phyloP scores from a whole-genome alignment of 2,888 invertebrate species.

The Allacma fusca region DNA sequence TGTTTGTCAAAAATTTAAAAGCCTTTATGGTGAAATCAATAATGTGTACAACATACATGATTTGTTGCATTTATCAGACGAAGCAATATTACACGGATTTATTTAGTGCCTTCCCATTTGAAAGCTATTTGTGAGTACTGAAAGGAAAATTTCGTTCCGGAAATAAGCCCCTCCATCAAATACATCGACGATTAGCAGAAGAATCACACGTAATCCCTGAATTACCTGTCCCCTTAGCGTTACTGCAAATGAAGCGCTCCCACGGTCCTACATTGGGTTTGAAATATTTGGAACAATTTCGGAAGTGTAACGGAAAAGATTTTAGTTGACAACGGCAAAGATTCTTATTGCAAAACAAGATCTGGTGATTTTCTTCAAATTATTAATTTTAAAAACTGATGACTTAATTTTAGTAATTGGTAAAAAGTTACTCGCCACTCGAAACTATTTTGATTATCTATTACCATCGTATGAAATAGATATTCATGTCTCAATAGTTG shows the following conservation, averaged over 20 bases:
- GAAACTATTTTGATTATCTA: slow-evolving; percentile 11
- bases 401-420: not conserved
- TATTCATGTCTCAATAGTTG: no score
- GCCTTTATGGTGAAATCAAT: no score
- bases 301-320: not conserved
- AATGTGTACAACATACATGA: no score
- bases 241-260: not conserved
- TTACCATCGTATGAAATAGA: not conserved
- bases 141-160: not conserved
- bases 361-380: not conserved
- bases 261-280: no score
- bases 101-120: no score
- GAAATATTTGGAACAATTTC: not conserved
- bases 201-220: not conserved
- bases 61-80: no score
- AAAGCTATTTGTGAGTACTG: not conserved
- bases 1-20: slow-evolving; percentile 11
- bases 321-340: not conserved
- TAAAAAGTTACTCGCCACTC: not conserved
- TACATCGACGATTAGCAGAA: not conserved
- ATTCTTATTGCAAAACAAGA: no score
- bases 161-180: slow-evolving; percentile 20
- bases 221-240: not conserved
- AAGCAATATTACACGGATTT: no score
- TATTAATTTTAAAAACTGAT: not conserved